Evolutionary conservation across 1,140 invertebrate genomes (phyloP), one percentile per base, ranked within the genome.

Genomic region (Procambarus virginalis): DNA sequence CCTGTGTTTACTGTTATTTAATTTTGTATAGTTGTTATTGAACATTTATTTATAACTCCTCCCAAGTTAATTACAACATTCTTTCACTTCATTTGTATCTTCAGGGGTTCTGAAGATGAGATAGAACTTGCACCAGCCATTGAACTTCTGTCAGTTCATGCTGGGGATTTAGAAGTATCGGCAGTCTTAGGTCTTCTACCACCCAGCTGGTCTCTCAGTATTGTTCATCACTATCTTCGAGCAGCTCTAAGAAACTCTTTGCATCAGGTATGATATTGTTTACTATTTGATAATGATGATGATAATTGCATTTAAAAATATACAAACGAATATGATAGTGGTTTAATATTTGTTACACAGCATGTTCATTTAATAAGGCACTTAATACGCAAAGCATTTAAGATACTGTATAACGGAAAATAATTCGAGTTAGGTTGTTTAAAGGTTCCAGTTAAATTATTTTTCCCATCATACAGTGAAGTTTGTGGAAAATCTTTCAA

Each of bases 111-210:
- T 34, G 75, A 89, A 49, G 87, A 87, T 84, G 93, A 93, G 86
- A 92, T 92, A 82, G 92, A 94, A 51, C 91, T 95, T 4, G 92
- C 92, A 20, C 94, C 94, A 77, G 94, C 94, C 12, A 92, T 95
- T 49, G 93, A 94, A 20, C 93, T 95, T 45, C 90, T 95, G 14
- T 95, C 94, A 85, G 94, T 93, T 92, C 93, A 94, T 92, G 93
- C 93, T 70, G 93, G 93, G 49, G 94, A 94, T 77, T 94, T 95
- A 93, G 94, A 95, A 92, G 93, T 93, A 34, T 92, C 91, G 3
- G 91, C 94, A 93, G 94, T 95, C 58, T 91, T 95, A 49, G 93
- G 94, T 75, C 91, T 94, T 5, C 92, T 95, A 70, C 95, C 95
- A n/a, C 93, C 94, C 8, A 92, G 93, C 77, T 95, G 94, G 94